A percentile compares a stretch with the other conserved stretches of the same genome.
These are phyloP conservation scores for Thunnus albacares DNA, from an alignment of 2,797 vertebrate genomes.

Conservation along the genomic window DNA sequence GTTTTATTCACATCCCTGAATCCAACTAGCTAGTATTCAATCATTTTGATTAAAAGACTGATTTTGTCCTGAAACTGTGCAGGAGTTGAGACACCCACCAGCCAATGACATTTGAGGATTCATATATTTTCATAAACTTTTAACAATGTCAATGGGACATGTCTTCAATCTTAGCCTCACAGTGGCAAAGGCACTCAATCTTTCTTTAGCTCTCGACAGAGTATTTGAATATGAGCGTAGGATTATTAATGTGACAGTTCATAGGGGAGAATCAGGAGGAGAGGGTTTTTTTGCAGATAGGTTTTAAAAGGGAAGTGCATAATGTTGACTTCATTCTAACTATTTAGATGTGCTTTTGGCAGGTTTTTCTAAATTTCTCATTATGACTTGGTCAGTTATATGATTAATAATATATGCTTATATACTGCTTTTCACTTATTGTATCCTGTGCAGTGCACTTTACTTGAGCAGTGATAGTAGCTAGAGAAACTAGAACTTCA, in stretches of 20 bases:
- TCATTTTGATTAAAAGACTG: constrained; percentile 99
- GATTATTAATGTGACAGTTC: constrained; percentile 94
- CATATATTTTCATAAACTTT: constrained; percentile 99
- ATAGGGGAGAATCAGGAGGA: constrained; percentile 71
- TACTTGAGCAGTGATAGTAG: too few relatives aligned
- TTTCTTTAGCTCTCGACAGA: constrained; percentile 95
- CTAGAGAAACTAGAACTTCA: background rate
- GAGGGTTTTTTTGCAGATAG: constrained; percentile 48
- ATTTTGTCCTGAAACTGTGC: constrained; percentile 92
- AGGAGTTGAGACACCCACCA: constrained; percentile 89
- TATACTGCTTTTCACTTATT: background rate
- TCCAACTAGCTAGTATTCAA: constrained; percentile 93
- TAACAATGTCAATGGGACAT: constrained; percentile 97
- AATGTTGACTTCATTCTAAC: constrained; percentile 48
- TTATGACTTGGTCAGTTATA: background rate
- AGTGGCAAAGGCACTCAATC: constrained; percentile 93
- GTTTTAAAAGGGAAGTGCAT: constrained; percentile 58
- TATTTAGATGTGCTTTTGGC: constrained; percentile 31
- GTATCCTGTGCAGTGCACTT: background rate
- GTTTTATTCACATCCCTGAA: constrained; percentile 91
- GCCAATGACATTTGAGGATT: constrained; percentile 96
- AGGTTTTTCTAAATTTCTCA: constrained; percentile 51
- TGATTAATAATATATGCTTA: background rate
- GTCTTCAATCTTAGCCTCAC: constrained; percentile 96
- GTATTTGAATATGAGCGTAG: constrained; percentile 94